Conservation (phyloP, 30 jellyfish, hydroid and myxozoan species). For the Turritopsis rubra region DNA sequence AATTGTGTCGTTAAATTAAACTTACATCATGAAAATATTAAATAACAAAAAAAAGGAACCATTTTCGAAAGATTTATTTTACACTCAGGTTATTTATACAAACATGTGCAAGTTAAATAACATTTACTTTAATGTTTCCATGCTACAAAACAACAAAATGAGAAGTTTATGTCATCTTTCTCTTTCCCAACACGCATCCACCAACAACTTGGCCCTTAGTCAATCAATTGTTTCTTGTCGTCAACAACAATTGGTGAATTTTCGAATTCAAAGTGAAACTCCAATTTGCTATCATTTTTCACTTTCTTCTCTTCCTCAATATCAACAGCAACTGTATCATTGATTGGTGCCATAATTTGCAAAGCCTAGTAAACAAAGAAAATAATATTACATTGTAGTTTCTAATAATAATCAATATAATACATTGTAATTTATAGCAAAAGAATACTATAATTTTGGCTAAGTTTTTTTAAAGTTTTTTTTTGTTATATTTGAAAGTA, state of each 20-base stretch:
- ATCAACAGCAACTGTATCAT: slow-evolving; percentile 4
- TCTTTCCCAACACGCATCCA: neutral
- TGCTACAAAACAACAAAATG: neutral
- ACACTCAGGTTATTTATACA: too few relatives aligned
- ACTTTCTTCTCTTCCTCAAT: slow-evolving; percentile 9
- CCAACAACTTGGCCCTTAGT: neutral
- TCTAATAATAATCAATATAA: too few relatives aligned
- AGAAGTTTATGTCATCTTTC: too few relatives aligned
- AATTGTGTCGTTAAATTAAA: neutral
- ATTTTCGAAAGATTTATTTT: too few relatives aligned
- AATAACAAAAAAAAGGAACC: neutral
- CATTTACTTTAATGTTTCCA: neutral
- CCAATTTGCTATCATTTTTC: slow-evolving; percentile 10
- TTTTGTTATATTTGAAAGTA: too few relatives aligned
- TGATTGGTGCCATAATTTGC: slow-evolving; percentile 1
- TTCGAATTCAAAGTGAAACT: slow-evolving; percentile 26
- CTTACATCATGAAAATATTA: neutral
- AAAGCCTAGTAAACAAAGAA: neutral
- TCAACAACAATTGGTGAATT: slow-evolving; percentile 23
- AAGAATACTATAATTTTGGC: too few relatives aligned
- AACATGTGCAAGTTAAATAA: too few relatives aligned
- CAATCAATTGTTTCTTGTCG: slow-evolving; percentile 6
- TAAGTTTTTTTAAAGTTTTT: too few relatives aligned
- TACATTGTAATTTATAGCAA: too few relatives aligned
- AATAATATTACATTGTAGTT: too few relatives aligned